Percentiles rank a stretch among this genome's conserved stretches.
Evolutionary conservation across 2,888 invertebrate genomes (phyloP).

Genomic region (Mycogona germanica): DNA sequence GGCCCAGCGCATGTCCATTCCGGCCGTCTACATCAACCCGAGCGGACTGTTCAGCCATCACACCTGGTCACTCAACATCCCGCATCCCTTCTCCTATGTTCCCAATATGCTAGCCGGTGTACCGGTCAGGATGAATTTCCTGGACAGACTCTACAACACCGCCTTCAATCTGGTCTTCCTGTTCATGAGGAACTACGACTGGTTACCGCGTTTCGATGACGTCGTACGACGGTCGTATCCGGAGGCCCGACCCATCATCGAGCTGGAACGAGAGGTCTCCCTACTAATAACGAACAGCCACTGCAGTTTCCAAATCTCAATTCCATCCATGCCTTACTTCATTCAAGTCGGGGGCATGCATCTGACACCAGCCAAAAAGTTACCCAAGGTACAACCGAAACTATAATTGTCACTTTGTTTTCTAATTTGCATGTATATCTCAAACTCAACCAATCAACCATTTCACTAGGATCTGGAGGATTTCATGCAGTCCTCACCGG

Average conservation of each 20-base stretch:
- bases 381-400: slow-evolving; percentile 55
- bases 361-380: slow-evolving; percentile 54
- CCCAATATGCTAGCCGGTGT: too few species aligned
- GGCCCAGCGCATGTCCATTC: neutral
- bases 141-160: neutral
- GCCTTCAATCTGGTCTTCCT: neutral
- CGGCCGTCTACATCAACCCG: neutral
- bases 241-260: slow-evolving; percentile 41
- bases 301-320: slow-evolving; percentile 59
- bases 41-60: neutral
- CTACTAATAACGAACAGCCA: slow-evolving; percentile 72
- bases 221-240: neutral
- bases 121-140: slow-evolving; percentile 2
- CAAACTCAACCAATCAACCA: neutral
- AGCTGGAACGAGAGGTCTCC: slow-evolving; percentile 57
- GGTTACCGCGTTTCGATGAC: too few species aligned
- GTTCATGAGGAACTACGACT: too few species aligned
- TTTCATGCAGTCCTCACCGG: neutral
- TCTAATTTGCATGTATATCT: neutral
- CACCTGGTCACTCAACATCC: slow-evolving; percentile 5
- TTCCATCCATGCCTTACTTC: slow-evolving; percentile 65
- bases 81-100: slow-evolving; percentile 1
- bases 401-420: too few species aligned
- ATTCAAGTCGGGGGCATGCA: slow-evolving; percentile 70
- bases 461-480: slow-evolving; percentile 7